phyloP scores from a whole-genome alignment of 2,113 vertebrate genomes.

The Empidonax traillii region DNA sequence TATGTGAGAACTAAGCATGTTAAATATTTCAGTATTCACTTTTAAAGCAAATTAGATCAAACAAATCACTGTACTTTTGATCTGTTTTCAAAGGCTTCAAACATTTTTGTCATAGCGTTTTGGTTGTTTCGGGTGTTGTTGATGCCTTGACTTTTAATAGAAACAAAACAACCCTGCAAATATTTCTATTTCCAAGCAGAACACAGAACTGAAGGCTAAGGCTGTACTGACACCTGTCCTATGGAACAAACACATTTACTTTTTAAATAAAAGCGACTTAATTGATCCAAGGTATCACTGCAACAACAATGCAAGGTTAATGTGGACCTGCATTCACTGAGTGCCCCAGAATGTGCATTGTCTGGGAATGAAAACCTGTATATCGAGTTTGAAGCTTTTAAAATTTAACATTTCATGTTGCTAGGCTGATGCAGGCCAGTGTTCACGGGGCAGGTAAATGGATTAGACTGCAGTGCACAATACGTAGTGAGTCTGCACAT shows the following conservation, averaged over 20 bases:
- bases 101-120: neutral
- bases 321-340: neutral
- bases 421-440: neutral
- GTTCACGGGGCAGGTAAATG: neutral
- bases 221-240: neutral
- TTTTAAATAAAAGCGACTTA: neutral
- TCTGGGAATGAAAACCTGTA: neutral
- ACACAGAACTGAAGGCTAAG: neutral
- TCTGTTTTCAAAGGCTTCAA: conserved; percentile 55
- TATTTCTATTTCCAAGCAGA: neutral
- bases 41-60: conserved; percentile 56
- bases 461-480: neutral
- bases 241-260: neutral
- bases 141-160: neutral
- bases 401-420: neutral
- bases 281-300: neutral
- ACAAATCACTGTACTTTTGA: conserved; percentile 43
- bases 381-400: neutral
- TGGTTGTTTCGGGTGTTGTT: neutral
- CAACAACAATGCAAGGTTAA: neutral
- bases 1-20: neutral
- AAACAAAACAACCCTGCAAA: neutral
- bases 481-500: fast-evolving
- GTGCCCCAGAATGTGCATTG: neutral
- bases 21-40: conserved; percentile 42